These are phyloP conservation scores for Callionymus lyra DNA, from an alignment of 2,113 vertebrate species.

Conservation along the genomic window DNA sequence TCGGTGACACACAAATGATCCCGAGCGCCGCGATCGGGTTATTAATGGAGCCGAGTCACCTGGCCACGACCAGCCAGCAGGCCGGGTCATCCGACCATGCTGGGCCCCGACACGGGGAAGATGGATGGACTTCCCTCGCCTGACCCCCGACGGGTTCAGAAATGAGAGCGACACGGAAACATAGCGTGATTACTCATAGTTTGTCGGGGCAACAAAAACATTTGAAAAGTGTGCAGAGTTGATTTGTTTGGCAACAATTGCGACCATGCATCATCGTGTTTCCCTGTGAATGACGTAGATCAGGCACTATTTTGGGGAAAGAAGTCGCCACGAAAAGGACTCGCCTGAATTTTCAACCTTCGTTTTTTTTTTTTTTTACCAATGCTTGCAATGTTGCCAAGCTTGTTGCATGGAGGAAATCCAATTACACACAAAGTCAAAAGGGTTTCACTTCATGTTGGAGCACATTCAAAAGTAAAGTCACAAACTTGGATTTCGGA, in stretches of 20 bases:
- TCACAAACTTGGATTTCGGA: too few species aligned
- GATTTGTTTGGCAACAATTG: constrained; percentile 62
- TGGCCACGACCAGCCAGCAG: constrained; percentile 55
- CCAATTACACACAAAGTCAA: constrained; percentile 42
- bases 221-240: constrained; percentile 56
- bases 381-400: constrained; percentile 57
- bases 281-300: constrained; percentile 63
- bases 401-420: constrained; percentile 60
- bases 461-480: too few species aligned
- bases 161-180: constrained; percentile 34
- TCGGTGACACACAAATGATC: constrained; percentile 63
- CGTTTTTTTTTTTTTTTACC: constrained; percentile 51
- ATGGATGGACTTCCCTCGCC: constrained; percentile 60
- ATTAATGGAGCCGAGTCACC: constrained; percentile 68
- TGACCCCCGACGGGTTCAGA: constrained; percentile 61
- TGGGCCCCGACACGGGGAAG: constrained; percentile 44
- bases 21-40: constrained; percentile 63
- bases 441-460: constrained; percentile 30
- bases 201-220: constrained; percentile 36
- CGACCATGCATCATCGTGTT: constrained; percentile 59
- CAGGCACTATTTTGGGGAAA: constrained; percentile 55
- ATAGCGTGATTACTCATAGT: constrained; percentile 22
- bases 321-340: constrained; percentile 49
- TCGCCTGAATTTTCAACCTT: too few species aligned
- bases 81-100: constrained; percentile 63